Evolutionary conservation across 2,797 vertebrate species (phyloP), one percentile per base, ranked within the genome.

Genomic region (Pangasius larnaudii): DNA sequence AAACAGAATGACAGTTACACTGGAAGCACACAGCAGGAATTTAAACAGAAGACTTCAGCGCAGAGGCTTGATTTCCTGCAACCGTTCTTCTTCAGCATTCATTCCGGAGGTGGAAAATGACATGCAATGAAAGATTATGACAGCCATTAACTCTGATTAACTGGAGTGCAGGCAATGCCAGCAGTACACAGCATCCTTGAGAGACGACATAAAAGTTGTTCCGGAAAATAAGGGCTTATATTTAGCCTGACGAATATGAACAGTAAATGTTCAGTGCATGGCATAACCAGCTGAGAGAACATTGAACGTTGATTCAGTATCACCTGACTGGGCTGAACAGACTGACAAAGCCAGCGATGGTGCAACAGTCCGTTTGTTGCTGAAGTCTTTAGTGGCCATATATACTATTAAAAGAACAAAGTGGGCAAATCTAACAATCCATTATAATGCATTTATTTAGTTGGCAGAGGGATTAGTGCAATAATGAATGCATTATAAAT

Each of bases 101-200:
- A 59, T 30, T 39, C 59, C 27, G 16, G 46, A 85, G 63, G 83
- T 42, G 65, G 42, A 81, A 61, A 85, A 85, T 18, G 63, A 85
- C 36, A 74, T 9, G 49, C 36, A 42, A 53, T 85, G 11, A 58
- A 85, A 59, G 58, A 27, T 27, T 46, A 88, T 33, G 24, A 75
- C 14, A 39, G 56, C n/a, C 36, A 80, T 72, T 72, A 85, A 42
- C 22, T 81, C 65, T 61, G 53, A 88, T 79, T 85, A 67, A 84
- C 56, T 63, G 78, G 53, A 81, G 65, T 19, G 82, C 51, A 51
- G 13, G 63, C 83, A 59, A 30, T 42, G 33, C 27, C 53, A 72
- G 67, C 24, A 58, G 56, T 80, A 72, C 75, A 80, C 63, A 46
- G 51, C 63, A 79, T 85, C 33, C 24, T 18, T 42, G 33, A 67